Evolutionary conservation across 2,797 vertebrate genomes (phyloP), one percentile per base, ranked within the genome.

Genomic region (Brachyrhaphis roseni): DNA sequence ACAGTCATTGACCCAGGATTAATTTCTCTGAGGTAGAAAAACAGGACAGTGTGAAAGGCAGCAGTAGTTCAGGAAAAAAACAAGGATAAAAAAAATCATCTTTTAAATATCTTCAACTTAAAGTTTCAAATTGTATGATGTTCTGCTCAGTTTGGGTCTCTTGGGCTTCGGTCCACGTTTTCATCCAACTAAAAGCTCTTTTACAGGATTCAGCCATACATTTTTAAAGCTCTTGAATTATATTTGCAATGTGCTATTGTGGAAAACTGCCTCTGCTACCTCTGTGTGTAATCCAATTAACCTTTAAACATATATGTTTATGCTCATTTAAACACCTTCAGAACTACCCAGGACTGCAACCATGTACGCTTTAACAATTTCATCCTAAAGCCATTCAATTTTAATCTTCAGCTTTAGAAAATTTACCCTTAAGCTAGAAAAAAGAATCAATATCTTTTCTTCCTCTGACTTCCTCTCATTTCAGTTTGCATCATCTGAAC

Each of bases 391-490:
- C 6, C 13, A 1, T 36, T 20, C 36, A 41, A 41, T 70, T 70
- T 70, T 43, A 43, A n/a, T 41, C 66, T 70, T n/a, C 12, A 6
- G 23, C 26, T 70, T n/a, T 11, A 47, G 31, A 47, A 73, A 36
- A 51, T 53, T 77, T 34, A 28, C 76, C 78, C 74, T 66, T 76
- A 55, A 82, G 86, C 88, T 86, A 78, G 86, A 26, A 5, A 80
- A 86, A 80, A 82, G 8, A 85, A 91, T 94, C 92, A 64, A 34
- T 62, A 62, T 31, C 31, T 62, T 62, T 91, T 84, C 72, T 78
- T 70, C n/a, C 79, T 82, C 82, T 78, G 15, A 70, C 68, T 77
- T 68, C n/a, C 80, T 82, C 82, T 82, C 18, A 59, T 78, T 82
- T 87, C 75, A 23, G 57, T 79, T 55, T 43, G 39, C 11, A 43